phyloP scores from a whole-genome alignment of 2,888 invertebrate genomes.

The Watsonalla binaria region DNA sequence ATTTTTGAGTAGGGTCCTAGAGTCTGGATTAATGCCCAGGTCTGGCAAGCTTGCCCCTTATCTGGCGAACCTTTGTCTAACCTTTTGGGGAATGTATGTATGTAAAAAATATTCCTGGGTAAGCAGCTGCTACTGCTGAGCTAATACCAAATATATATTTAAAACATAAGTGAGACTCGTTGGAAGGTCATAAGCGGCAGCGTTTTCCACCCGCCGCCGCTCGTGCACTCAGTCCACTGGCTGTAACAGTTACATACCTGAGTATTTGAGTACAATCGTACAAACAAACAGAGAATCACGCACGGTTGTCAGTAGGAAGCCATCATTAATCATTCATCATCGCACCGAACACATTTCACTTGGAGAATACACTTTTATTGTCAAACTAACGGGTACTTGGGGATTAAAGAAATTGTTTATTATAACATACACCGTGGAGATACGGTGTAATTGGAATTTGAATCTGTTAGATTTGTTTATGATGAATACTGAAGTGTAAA shows the following conservation, averaged over 20 bases:
- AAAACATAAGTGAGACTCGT: too few species aligned
- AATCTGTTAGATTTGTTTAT: too few species aligned
- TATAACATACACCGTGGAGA: not conserved
- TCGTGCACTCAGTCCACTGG: slow-evolving; percentile 9
- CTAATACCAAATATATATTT: too few species aligned
- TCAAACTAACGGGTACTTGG: not conserved
- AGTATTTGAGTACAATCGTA: slow-evolving; percentile 38
- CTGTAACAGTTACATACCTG: slow-evolving; percentile 26
- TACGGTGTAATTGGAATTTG: not conserved
- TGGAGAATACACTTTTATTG: slow-evolving; percentile 1
- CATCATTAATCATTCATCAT: slow-evolving; percentile 60
- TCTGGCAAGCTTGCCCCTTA: too few species aligned
- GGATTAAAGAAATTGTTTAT: not conserved
- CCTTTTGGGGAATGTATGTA: too few species aligned
- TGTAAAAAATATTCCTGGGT: too few species aligned
- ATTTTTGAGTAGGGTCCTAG: too few species aligned
- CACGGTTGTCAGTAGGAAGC: slow-evolving; percentile 43
- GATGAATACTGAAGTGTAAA: not conserved
- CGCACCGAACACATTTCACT: slow-evolving; percentile 8
- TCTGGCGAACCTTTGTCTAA: too few species aligned
- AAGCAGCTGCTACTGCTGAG: too few species aligned
- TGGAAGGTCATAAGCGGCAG: too few species aligned
- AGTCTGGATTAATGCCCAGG: too few species aligned
- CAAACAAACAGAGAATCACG: slow-evolving; percentile 52
- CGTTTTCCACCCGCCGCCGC: slow-evolving; percentile 3